Evolutionary conservation across 2,797 vertebrate species (phyloP), one percentile per base, ranked within the genome.

Genomic region (Myiothlypis coronata): DNA sequence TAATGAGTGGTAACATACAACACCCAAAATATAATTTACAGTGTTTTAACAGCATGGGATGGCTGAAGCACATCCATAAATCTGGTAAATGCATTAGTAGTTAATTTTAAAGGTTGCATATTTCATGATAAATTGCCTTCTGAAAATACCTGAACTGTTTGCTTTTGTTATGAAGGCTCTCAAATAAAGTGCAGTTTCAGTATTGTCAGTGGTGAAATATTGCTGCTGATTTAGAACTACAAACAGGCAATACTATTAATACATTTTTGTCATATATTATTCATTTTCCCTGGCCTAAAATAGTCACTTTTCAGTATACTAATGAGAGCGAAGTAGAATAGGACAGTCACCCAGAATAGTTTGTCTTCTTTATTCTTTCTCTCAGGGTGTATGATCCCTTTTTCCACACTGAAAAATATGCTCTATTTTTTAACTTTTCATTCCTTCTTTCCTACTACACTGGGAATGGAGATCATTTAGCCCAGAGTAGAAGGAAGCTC

Each of bases 81-180:
- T 96, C 67, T 17, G 3, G 22, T 37, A 95, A 84, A 81, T 94
- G 88, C 90, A 85, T 95, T 95, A 93, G 64, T 68, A 93, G 70
- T 93, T 96, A 92, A 95, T 93, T 94, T 93, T 87, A 77, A 92
- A 92, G 80, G 47, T 89, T 92, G 83, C 63, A 44, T 93, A 90
- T 82, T 93, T 89, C 63, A 80, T 3, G 0, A 85, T 87, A 74
- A 90, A 95, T 90, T 94, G 83, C 78, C 49, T 84, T 82, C 63
- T 92, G 92, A 90, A 96, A 96, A 90, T 87, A 92, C 81, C 59
- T 77, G 52, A 94, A 77, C 64, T 93, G 75, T 89, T 93, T 89
- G 83, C 32, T 63, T 96, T 94, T 90, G 60, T 87, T 84, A 68
- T 63, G 60, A 90, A 94, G 77, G 71, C 86, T 93, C 78, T 93